Evolutionary conservation across 1,140 invertebrate genomes (phyloP).

Genomic region (Bombus polaris): DNA sequence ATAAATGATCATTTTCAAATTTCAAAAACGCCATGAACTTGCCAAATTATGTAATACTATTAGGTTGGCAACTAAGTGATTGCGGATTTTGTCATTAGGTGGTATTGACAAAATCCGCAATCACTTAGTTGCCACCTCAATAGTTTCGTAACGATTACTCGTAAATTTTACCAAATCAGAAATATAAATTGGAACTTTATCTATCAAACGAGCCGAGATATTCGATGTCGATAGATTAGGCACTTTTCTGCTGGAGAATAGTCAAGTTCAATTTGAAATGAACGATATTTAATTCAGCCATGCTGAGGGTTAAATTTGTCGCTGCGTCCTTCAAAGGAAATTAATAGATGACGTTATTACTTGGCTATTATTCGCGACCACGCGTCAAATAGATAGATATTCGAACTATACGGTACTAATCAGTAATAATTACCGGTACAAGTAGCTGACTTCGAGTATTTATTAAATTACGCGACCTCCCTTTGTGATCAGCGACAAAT

Average conservation of each 20-base stretch:
- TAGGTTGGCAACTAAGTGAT: too few relatives aligned
- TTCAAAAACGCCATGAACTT: neutral
- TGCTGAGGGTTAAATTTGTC: neutral
- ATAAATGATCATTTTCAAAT: neutral
- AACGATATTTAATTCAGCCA: neutral
- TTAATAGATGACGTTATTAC: conserved; percentile 5
- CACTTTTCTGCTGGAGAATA: too few relatives aligned
- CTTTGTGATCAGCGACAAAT: conserved; percentile 19
- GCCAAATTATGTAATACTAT: too few relatives aligned
- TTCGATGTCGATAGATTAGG: too few relatives aligned
- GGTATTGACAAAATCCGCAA: too few relatives aligned
- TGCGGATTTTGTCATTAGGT: too few relatives aligned
- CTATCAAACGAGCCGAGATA: too few relatives aligned
- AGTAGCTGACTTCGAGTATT: neutral
- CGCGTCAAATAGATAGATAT: neutral
- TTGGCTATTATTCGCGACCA: neutral
- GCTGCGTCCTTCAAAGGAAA: neutral
- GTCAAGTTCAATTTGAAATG: neutral
- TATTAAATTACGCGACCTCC: conserved; percentile 17
- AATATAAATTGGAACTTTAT: too few relatives aligned
- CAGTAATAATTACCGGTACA: conserved; percentile 12
- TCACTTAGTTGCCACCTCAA: too few relatives aligned
- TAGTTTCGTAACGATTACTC: too few relatives aligned
- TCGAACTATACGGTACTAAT: neutral
- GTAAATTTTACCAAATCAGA: too few relatives aligned